Percentiles rank a stretch among this genome's conserved stretches.
Evolutionary conservation across 1,140 invertebrate species (phyloP).

Genomic region (Drosophila pectinifera): DNA sequence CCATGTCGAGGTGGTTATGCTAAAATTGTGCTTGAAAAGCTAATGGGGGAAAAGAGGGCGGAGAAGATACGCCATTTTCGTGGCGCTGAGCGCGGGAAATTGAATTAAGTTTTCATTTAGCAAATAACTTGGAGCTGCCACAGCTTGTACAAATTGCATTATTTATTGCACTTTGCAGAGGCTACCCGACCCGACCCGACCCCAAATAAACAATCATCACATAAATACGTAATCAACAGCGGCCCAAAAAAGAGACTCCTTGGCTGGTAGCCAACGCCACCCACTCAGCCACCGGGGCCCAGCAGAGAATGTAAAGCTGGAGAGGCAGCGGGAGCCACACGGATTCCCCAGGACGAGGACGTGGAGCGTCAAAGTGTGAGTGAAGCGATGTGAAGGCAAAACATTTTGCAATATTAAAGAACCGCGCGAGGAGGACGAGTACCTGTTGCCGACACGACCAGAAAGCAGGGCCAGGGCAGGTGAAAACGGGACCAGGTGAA

Average conservation of each 20-base stretch:
- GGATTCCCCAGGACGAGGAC: slow-evolving; percentile 1
- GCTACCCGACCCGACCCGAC: slow-evolving; percentile 22
- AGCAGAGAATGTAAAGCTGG: slow-evolving; percentile 43
- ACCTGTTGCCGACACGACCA: slow-evolving; percentile 36
- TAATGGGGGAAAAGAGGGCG: not conserved
- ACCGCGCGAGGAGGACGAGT: slow-evolving; percentile 9
- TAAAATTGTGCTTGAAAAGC: slow-evolving; percentile 30
- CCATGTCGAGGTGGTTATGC: slow-evolving; percentile 34
- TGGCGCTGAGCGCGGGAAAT: slow-evolving; percentile 42
- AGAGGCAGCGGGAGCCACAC: slow-evolving; percentile 9
- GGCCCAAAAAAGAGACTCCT: slow-evolving; percentile 15
- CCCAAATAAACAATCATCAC: slow-evolving; percentile 63
- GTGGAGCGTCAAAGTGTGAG: slow-evolving; percentile 12
- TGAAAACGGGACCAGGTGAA: not conserved
- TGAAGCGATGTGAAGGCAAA: slow-evolving; percentile 53
- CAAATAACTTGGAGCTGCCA: slow-evolving; percentile 48
- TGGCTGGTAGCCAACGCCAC: slow-evolving; percentile 36
- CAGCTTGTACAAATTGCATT: slow-evolving; percentile 64
- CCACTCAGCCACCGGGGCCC: slow-evolving; percentile 5
- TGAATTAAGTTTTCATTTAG: slow-evolving; percentile 66
- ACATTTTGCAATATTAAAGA: slow-evolving; percentile 59
- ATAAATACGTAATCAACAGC: slow-evolving; percentile 62
- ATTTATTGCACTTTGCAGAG: slow-evolving; percentile 65
- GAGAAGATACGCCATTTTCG: slow-evolving; percentile 8
- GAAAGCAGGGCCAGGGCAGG: not conserved